Conservation (phyloP, 2,797 vertebrate species). For the Tangara arthus region DNA sequence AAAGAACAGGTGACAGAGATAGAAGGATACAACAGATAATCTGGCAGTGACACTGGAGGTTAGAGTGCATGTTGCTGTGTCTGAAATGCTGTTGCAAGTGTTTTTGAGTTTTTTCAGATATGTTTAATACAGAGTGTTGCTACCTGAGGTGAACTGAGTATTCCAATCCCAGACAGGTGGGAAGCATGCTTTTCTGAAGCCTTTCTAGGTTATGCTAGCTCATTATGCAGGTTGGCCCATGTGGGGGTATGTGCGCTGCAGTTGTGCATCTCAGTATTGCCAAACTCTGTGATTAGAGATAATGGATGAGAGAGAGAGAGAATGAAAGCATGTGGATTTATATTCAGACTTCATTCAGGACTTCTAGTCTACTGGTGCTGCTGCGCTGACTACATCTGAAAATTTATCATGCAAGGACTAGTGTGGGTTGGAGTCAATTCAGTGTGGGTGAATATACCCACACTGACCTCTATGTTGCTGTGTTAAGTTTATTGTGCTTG, state of each 20-base stretch:
- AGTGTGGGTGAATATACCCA: background rate
- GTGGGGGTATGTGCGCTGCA: accelerated
- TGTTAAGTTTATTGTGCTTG: background rate
- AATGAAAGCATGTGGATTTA: background rate
- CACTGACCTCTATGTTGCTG: background rate
- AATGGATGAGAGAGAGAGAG: background rate
- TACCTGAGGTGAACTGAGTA: background rate
- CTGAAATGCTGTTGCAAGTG: background rate
- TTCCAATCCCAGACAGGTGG: background rate
- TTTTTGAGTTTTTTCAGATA: background rate
- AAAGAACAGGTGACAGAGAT: background rate
- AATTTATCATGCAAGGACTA: background rate
- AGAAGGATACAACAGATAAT: background rate
- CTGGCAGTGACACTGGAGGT: background rate
- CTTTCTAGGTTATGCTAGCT: background rate
- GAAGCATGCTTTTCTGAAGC: background rate
- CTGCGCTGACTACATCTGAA: background rate
- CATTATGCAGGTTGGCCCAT: background rate
- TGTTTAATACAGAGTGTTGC: background rate
- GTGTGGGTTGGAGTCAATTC: background rate
- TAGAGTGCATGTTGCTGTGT: background rate
- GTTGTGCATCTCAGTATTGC: accelerated
- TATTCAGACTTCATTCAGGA: background rate
- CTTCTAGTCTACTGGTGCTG: background rate
- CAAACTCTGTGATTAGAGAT: background rate